A percentile compares a stretch with the other conserved stretches of the same genome.
Evolutionary conservation across 2,797 vertebrate species (phyloP).

Genomic region (Sarcophilus harrisii): DNA sequence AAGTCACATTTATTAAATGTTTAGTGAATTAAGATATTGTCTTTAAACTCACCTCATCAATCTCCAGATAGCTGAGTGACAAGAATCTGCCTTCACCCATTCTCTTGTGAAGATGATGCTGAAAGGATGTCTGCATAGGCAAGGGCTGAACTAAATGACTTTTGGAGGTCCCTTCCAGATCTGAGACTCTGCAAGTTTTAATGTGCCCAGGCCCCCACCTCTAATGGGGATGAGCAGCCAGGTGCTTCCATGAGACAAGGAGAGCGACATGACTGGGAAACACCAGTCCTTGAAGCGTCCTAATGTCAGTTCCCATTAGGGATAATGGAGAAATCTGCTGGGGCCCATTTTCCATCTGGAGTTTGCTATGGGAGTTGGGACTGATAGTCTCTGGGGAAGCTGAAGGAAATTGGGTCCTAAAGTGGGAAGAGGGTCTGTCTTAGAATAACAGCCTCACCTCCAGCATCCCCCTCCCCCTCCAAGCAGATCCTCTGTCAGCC

Average conservation of each 20-base stretch:
- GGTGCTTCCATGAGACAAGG: neutral
- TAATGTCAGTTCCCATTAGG: neutral
- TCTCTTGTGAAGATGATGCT: neutral
- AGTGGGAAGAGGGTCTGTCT: too few relatives aligned
- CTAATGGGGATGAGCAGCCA: conserved; percentile 1
- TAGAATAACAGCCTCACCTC: neutral
- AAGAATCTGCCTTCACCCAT: neutral
- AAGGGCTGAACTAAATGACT: neutral
- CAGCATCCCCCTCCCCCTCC: neutral
- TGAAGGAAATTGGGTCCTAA: neutral
- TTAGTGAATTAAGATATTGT: neutral
- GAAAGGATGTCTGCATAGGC: neutral
- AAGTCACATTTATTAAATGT: neutral
- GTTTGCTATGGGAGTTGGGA: neutral
- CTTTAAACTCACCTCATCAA: neutral
- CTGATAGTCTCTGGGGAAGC: neutral
- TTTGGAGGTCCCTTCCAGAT: neutral
- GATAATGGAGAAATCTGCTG: neutral
- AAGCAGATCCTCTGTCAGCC: neutral
- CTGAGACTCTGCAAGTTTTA: neutral
- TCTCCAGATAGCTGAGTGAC: neutral
- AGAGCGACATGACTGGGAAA: neutral
- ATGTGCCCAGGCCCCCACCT: neutral
- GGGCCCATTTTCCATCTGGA: neutral
- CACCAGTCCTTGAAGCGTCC: neutral